Base-by-base conservation (phyloP, 2,888 invertebrate species). In the Caenorhabditis virilis region DNA sequence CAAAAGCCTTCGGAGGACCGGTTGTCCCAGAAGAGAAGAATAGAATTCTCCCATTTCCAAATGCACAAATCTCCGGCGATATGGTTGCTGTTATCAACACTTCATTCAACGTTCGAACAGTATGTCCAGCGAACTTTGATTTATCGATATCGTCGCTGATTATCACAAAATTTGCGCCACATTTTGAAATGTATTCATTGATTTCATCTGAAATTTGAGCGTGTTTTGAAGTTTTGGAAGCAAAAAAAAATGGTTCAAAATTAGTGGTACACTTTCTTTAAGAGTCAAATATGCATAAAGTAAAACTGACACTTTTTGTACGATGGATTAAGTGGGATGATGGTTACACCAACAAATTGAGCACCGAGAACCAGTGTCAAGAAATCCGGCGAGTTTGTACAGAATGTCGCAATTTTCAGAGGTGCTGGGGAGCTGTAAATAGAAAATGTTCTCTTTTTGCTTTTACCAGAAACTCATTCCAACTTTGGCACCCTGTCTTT, bases 1-100 rank as follows among this genome's bases (percentile, higher is more conserved):
- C 36, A 36, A 76, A 69, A 4, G 64, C 72, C 49, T 78, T 78
- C 18, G 78, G 75, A 11, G 69, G 64, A 0, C 78, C 78, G 0
- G 78, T 78, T 1, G 78, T 78, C 3, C 78, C 78, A 11, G 78
- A 78, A 15, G 75, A 76, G 56, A 74, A 78, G 53, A 78, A 78
- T 3, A 78, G 47, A 22, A 78, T 53, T 18, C 62, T 70, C 56
- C 71, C 48, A 39, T 56, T 51, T n/a, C 15, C 13, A 7, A 2
- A 35, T 16, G 25, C 39, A 36, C 9, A 36, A 15, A 13, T 25
- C 18, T 4, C 42, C 36, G 13, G 5, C 22, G 6, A 4, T 7
- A 16, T 3, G 22, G 27, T 25, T 4, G 27, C 46, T 16, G 2
- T 30, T 5, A 16, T 48, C 43, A 11, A n/a, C 27, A 35, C 25